Base-by-base conservation (phyloP, 2,888 invertebrate genomes). In the Cephus pulcher region DNA sequence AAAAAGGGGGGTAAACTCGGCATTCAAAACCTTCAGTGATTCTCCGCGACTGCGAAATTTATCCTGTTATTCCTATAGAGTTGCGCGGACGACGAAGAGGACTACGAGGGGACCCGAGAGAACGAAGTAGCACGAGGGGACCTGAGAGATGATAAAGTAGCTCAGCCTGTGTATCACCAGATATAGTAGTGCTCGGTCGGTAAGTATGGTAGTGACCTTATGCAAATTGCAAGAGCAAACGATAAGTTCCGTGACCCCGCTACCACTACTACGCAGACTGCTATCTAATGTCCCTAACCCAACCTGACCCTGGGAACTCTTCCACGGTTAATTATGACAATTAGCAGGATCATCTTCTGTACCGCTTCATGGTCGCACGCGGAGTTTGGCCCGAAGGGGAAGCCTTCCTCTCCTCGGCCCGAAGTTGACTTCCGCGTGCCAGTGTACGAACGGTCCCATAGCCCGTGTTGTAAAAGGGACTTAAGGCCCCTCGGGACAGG, bases 281-380 rank as follows among this genome's bases (percentile, higher is more conserved):
- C 4, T 74, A 35, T 35, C 37, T 35, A 30, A 37, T 34, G 37
- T 34, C 23, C 74, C 34, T 74, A 74, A 74, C 37, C 34, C 35
- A 35, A 32, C n/a, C 74, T 76, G 80, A 78, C 80, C 78, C 80
- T 83, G 82, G 79, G 81, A 84, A 82, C 78, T 81, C 81, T 79
- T 79, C 82, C 83, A 81, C 79, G 76, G 81, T 82, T 83, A 85
- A 87, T 87, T 85, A 84, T 82, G 80, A 82, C 84, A 85, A 88
- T 85, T 85, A 83, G 82, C 82, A 75, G 80, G 79, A 81, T 79
- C 75, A 78, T 78, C 78, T 75, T 74, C 78, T 69, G 23, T 56
- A 9, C 73, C 77, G 74, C 40, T 37, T 35, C 30, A 30, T 34
- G 75, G 75, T 78, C 78, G 70, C 75, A 78, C 79, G 79, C 77